Conservation (phyloP, 2,113 vertebrate genomes). For the Hydropotes inermis region DNA sequence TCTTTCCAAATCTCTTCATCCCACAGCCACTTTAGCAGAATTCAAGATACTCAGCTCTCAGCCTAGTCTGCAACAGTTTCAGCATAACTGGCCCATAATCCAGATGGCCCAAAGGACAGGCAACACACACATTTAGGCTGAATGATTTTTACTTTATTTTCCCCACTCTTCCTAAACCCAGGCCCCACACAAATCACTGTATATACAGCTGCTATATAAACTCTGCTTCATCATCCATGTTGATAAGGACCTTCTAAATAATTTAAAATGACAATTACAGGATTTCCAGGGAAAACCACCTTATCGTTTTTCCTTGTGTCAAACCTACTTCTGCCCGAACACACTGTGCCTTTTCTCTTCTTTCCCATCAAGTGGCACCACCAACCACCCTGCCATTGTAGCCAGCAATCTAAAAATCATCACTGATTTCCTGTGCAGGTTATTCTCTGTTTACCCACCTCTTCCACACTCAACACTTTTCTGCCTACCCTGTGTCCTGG, state of each 20-base stretch:
- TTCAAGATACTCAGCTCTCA: background rate
- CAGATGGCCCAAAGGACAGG: background rate
- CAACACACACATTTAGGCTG: background rate
- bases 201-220: background rate
- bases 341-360: background rate
- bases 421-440: background rate
- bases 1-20: background rate
- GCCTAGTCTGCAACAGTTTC: background rate
- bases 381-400: too few relatives aligned
- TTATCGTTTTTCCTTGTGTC: background rate
- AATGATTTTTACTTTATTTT: background rate
- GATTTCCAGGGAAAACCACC: background rate
- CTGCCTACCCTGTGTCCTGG: background rate
- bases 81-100: background rate
- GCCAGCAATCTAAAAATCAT: background rate
- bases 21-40: background rate
- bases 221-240: background rate
- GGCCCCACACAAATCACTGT: background rate
- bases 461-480: background rate
- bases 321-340: background rate
- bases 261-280: background rate
- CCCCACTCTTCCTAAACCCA: background rate
- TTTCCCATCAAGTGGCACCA: background rate
- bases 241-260: background rate
- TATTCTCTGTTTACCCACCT: background rate